Conservation (phyloP, 2,888 invertebrate genomes). For the Pardosa pseudoannulata region DNA sequence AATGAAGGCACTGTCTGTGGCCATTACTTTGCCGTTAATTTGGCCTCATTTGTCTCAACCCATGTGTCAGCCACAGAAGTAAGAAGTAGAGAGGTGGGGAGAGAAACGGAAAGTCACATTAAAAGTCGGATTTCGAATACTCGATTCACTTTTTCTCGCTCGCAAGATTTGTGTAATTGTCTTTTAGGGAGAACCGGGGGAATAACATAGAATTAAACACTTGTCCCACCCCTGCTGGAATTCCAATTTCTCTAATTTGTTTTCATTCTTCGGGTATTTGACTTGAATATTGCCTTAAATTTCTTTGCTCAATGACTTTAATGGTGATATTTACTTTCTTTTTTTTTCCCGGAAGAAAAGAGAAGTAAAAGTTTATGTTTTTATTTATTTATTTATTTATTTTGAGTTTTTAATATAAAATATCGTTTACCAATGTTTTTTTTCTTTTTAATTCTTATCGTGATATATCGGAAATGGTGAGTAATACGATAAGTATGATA, state of each 20-base stretch:
- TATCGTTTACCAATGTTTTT: too few relatives aligned
- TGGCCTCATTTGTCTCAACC: slow-evolving; percentile 69
- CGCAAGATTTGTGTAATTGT: slow-evolving; percentile 67
- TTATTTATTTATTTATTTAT: too few relatives aligned
- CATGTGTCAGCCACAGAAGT: slow-evolving; percentile 63
- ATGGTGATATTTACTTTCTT: not conserved
- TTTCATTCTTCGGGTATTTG: slow-evolving; percentile 30
- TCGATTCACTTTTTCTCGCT: slow-evolving; percentile 60
- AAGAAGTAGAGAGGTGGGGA: slow-evolving; percentile 22
- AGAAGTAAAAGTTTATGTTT: too few relatives aligned
- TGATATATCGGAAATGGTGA: too few relatives aligned
- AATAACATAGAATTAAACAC: slow-evolving; percentile 57
- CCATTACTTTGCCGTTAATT: slow-evolving; percentile 72
- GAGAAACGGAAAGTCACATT: slow-evolving; percentile 42
- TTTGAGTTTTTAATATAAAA: too few relatives aligned
- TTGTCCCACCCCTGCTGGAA: slow-evolving; percentile 63
- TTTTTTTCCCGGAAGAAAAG: not conserved
- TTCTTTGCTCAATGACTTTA: not conserved
- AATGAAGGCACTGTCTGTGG: slow-evolving; percentile 64
- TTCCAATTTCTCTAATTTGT: slow-evolving; percentile 44
- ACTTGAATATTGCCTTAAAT: slow-evolving; percentile 17
- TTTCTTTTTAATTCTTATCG: too few relatives aligned
- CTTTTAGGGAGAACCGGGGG: slow-evolving; percentile 15
- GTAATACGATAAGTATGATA: too few relatives aligned
- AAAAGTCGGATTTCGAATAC: slow-evolving; percentile 66